These are phyloP conservation scores for Bombyx mandarina DNA, from an alignment of 1,140 invertebrate genomes.

Conservation along the genomic window DNA sequence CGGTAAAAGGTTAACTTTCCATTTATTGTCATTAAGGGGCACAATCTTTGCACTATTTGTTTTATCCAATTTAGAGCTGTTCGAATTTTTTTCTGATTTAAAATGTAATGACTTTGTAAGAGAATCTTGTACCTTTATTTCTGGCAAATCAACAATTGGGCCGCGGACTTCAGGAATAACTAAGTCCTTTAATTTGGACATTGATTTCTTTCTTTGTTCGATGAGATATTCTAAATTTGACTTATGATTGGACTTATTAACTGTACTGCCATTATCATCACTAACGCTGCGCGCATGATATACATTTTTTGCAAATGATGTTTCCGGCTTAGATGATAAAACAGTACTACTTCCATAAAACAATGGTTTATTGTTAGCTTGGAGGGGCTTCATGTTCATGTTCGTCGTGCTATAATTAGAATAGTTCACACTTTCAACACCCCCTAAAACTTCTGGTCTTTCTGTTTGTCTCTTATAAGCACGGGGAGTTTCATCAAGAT, in stretches of 20 bases:
- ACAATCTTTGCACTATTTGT: conserved; percentile 26
- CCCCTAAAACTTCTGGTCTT: conserved; percentile 55
- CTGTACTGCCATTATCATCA: conserved; percentile 59
- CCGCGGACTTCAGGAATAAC: conserved; percentile 85
- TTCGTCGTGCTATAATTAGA: conserved; percentile 5
- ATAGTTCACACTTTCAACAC: conserved; percentile 29
- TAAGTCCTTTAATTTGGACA: conserved; percentile 86
- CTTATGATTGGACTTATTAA: conserved; percentile 50
- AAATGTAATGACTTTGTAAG: conserved; percentile 42
- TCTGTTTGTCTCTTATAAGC: conserved; percentile 48
- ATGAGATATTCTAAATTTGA: conserved; percentile 77
- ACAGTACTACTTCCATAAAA: conserved; percentile 63
- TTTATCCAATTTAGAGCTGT: conserved; percentile 10
- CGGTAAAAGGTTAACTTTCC: conserved; percentile 66
- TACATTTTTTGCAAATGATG: conserved; percentile 29
- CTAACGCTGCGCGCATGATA: conserved; percentile 57
- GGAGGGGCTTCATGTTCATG: conserved; percentile 24
- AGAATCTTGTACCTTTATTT: conserved; percentile 81
- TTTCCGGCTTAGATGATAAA: conserved; percentile 36
- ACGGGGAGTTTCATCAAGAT: conserved; percentile 55
- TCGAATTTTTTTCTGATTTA: conserved; percentile 36
- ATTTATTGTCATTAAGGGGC: conserved; percentile 57
- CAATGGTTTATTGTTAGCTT: conserved; percentile 43
- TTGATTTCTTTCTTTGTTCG: conserved; percentile 83
- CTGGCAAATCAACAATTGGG: conserved; percentile 75